A percentile compares a stretch with the other conserved stretches of the same genome.
These are phyloP conservation scores for Apostichopus californicus DNA, from an alignment of 35 echinoderm and acorn worm genomes.

Conservation along the genomic window DNA sequence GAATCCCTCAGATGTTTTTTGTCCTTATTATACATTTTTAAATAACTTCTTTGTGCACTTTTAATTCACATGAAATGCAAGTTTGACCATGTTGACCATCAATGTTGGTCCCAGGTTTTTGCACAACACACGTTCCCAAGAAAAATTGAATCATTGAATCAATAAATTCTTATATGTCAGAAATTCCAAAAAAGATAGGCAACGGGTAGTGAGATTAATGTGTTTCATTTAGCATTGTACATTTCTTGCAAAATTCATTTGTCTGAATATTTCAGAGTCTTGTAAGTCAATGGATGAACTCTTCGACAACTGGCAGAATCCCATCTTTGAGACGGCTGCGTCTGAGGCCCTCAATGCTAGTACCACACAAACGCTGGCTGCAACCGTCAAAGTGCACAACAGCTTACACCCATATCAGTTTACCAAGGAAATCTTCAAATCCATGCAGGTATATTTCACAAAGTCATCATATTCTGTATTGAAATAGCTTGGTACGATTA, in stretches of 20 bases:
- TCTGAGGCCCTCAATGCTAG: slow-evolving; percentile 10
- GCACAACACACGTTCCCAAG: too few species aligned
- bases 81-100: too few species aligned
- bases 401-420: slow-evolving; percentile 91
- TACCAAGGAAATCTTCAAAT: slow-evolving; percentile 76
- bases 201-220: too few species aligned
- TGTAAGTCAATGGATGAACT: slow-evolving; percentile 42
- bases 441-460: slow-evolving; percentile 67
- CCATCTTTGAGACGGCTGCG: slow-evolving; percentile 26
- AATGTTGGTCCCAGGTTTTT: too few species aligned
- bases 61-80: too few species aligned
- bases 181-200: too few species aligned
- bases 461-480: neutral
- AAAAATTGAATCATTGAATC: too few species aligned
- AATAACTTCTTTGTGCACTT: too few species aligned
- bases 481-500: neutral
- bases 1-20: too few species aligned
- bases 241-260: neutral
- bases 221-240: too few species aligned
- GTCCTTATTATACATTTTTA: too few species aligned
- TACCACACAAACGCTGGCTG: slow-evolving; percentile 8
- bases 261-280: neutral
- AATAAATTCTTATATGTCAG: too few species aligned
- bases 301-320: slow-evolving; percentile 61
- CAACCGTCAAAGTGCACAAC: slow-evolving; percentile 45